Conservation (phyloP, 2,888 invertebrate species). For the Yponomeuta evonymella region DNA sequence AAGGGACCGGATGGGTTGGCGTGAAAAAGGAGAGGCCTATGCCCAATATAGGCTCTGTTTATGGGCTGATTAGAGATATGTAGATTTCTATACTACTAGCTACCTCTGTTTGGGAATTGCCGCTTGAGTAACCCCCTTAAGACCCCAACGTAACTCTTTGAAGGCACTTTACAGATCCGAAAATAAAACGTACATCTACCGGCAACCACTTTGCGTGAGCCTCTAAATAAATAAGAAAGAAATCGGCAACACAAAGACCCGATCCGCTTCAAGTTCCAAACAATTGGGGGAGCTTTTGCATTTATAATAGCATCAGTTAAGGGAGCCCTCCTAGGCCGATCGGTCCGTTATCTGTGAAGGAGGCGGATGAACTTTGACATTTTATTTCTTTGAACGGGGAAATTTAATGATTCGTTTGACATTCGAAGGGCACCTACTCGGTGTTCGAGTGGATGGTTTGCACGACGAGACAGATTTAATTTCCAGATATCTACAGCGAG, state of each 20-base stretch:
- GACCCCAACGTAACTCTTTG: neutral
- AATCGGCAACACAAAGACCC: neutral
- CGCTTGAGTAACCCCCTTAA: neutral
- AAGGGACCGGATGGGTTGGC: too few relatives aligned
- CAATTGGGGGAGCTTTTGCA: neutral
- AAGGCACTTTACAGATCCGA: neutral
- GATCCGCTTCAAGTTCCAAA: neutral
- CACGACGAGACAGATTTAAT: too few relatives aligned
- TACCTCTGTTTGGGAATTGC: too few relatives aligned
- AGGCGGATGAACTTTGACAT: constrained; percentile 11
- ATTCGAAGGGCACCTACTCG: neutral
- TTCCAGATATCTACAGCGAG: too few relatives aligned
- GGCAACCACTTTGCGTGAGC: neutral
- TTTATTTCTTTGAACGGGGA: constrained; percentile 4
- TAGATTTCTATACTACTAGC: too few relatives aligned
- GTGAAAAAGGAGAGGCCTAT: too few relatives aligned
- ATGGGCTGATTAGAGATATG: too few relatives aligned
- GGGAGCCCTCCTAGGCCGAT: neutral
- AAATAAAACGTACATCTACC: neutral
- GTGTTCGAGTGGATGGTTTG: neutral
- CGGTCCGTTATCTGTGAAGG: neutral
- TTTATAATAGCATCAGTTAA: neutral
- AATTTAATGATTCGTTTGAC: constrained; percentile 15
- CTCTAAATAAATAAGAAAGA: neutral
- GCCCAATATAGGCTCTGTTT: too few relatives aligned